Evolutionary conservation across 2,797 vertebrate species (phyloP).

Genomic region (Lateolabrax maculatus): DNA sequence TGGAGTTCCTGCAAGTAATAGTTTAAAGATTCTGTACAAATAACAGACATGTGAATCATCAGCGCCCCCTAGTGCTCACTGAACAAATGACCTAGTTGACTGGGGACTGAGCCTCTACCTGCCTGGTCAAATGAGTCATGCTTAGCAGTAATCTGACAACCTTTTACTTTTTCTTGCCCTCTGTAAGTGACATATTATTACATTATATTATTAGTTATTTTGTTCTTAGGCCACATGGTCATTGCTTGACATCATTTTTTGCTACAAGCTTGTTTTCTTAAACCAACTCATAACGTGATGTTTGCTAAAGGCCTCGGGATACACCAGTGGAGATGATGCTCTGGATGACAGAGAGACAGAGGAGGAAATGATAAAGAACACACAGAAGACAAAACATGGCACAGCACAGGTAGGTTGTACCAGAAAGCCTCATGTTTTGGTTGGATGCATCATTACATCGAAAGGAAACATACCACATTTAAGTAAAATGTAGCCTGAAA

Average conservation of each 20-base stretch:
- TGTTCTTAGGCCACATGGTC: too few relatives aligned
- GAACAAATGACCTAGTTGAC: neutral
- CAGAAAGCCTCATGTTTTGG: neutral
- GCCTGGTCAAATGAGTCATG: neutral
- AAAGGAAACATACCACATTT: neutral
- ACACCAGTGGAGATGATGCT: conserved; percentile 85
- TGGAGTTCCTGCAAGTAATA: fast-evolving
- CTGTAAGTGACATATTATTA: neutral
- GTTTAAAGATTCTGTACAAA: neutral
- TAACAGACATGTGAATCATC: neutral
- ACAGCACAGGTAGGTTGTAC: conserved; percentile 35
- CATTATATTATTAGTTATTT: neutral
- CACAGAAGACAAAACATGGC: conserved; percentile 17
- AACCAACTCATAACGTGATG: neutral
- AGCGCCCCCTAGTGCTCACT: conserved; percentile 47
- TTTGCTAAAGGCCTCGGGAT: conserved; percentile 87
- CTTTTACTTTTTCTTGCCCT: neutral
- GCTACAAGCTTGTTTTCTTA: neutral
- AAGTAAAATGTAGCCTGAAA: neutral
- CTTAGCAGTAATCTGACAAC: neutral
- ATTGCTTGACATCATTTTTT: too few relatives aligned
- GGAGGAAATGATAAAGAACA: conserved; percentile 69
- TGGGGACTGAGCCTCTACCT: neutral
- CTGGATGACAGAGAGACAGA: conserved; percentile 84
- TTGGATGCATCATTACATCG: neutral